Percentiles rank a stretch among this genome's conserved stretches.
Evolutionary conservation across 64 coral and sea anemone species (phyloP).

Genomic region (Orbicella faveolata): DNA sequence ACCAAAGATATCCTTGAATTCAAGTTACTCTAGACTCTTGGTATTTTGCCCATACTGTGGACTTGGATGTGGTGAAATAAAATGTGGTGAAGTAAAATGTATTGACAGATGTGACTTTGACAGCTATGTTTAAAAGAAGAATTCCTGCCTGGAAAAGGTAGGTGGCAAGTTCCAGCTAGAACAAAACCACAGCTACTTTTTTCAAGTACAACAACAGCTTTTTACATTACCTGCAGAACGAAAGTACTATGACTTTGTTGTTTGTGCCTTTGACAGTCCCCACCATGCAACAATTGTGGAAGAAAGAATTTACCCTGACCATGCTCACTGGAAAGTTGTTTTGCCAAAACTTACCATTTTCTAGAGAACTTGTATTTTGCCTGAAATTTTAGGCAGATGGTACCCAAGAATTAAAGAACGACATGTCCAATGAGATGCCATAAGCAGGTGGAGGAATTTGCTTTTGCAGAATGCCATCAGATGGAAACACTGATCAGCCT

Average conservation of each 20-base stretch:
- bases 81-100: background rate
- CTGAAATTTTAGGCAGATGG: conserved; percentile 39
- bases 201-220: conserved; percentile 38
- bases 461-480: conserved; percentile 64
- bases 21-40: background rate
- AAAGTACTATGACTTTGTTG: conserved; percentile 41
- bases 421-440: background rate
- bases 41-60: background rate
- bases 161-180: conserved; percentile 16
- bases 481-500: conserved; percentile 27
- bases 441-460: conserved; percentile 37
- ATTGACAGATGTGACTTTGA: conserved; percentile 28
- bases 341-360: conserved; percentile 17
- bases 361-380: conserved; percentile 28
- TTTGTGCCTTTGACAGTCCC: background rate
- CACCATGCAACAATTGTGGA: background rate
- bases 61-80: background rate
- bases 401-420: conserved; percentile 31
- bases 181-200: conserved; percentile 14
- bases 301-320: conserved; percentile 17
- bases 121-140: conserved; percentile 22
- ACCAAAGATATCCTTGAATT: background rate
- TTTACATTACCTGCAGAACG: conserved; percentile 10
- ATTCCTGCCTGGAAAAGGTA: conserved; percentile 49
- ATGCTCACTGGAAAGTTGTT: background rate